phyloP scores from a whole-genome alignment of 2,113 vertebrate genomes.

The Chauna torquata region DNA sequence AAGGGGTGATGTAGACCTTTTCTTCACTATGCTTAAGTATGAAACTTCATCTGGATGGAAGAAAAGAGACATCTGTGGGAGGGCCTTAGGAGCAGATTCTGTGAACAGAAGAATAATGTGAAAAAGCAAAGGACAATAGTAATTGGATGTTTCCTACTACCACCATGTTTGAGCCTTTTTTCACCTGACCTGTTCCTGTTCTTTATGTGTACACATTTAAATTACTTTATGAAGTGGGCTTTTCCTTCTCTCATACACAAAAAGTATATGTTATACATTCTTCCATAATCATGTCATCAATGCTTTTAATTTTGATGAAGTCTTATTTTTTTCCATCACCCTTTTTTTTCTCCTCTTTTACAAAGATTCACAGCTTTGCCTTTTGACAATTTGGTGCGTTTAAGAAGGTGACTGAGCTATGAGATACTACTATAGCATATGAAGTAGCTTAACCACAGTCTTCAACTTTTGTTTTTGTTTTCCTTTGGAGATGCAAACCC shows the following conservation, averaged over 20 bases:
- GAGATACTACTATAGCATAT: not conserved
- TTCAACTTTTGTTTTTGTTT: not conserved
- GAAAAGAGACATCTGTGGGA: not conserved
- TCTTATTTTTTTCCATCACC: not conserved
- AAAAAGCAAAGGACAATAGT: not conserved
- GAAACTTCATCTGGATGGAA: not conserved
- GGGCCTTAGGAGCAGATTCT: not conserved
- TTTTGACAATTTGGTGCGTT: not conserved
- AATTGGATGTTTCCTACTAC: not conserved
- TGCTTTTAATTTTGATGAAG: not conserved
- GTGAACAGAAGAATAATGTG: not conserved
- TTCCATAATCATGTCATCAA: not conserved
- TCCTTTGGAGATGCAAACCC: not conserved
- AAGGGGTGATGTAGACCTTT: not conserved
- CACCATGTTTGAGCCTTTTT: not conserved
- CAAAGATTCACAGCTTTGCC: not conserved
- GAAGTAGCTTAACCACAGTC: not conserved
- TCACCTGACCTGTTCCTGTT: not conserved
- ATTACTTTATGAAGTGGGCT: rapidly evolving
- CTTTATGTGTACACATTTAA: not conserved
- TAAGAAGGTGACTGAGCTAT: not conserved
- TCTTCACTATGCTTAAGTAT: not conserved
- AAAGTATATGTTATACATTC: not conserved
- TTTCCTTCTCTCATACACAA: not conserved
- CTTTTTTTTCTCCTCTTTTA: not conserved